Evolutionary conservation across 2,797 vertebrate genomes (phyloP).

Genomic region (Hoplostethus mediterraneus): DNA sequence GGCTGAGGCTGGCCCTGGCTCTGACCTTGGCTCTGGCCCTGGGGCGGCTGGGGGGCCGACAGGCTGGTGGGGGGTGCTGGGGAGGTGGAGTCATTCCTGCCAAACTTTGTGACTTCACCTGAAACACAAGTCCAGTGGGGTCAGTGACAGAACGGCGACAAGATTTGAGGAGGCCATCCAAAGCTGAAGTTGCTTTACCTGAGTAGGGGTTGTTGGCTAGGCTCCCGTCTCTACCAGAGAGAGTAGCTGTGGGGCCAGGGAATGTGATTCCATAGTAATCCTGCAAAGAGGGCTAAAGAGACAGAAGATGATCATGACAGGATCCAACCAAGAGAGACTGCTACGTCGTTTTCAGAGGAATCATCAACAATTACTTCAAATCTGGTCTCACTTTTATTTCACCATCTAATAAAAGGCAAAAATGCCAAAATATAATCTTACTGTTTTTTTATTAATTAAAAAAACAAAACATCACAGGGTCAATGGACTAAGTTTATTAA

Average conservation of each 20-base stretch:
- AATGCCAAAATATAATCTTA: too few species aligned
- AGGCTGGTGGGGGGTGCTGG: constrained; percentile 92
- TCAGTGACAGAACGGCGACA: background rate
- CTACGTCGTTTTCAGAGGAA: background rate
- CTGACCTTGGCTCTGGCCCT: constrained; percentile 90
- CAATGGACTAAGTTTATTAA: background rate
- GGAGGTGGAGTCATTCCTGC: constrained; percentile 94
- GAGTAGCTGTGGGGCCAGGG: constrained; percentile 90
- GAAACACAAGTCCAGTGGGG: constrained; percentile 16
- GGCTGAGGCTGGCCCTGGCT: constrained; percentile 81
- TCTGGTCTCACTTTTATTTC: too few species aligned
- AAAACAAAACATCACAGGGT: background rate
- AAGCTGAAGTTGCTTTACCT: constrained; percentile 81
- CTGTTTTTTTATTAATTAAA: too few species aligned
- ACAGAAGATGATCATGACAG: constrained; percentile 23
- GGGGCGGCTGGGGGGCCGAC: constrained; percentile 80
- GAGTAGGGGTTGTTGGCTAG: constrained; percentile 95
- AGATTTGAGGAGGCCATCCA: background rate
- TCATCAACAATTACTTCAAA: background rate
- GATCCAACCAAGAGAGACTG: background rate
- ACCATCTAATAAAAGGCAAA: too few species aligned
- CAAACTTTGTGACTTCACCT: constrained; percentile 97
- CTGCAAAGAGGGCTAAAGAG: constrained; percentile 82
- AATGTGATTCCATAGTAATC: constrained; percentile 99
- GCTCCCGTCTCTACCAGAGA: constrained; percentile 93